Evolutionary conservation across 1,140 invertebrate genomes (phyloP).

Genomic region (Metopolophium dirhodum): DNA sequence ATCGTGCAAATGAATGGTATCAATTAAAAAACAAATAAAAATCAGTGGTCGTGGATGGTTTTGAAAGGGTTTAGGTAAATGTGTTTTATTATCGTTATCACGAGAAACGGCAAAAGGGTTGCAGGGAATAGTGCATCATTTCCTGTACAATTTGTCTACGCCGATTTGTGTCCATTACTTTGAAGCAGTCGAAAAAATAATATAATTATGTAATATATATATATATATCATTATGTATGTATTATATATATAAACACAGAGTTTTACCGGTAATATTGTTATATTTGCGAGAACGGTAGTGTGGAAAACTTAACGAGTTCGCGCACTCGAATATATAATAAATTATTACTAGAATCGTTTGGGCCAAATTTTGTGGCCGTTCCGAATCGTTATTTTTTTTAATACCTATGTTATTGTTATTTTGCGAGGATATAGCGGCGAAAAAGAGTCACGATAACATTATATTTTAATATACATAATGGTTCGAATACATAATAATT

Average conservation of each 20-base stretch:
- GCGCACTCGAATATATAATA: neutral
- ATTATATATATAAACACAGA: neutral
- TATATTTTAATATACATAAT: neutral
- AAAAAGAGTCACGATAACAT: neutral
- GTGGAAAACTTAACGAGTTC: neutral
- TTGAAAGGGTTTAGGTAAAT: neutral
- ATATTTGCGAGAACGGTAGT: neutral
- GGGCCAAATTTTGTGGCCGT: neutral
- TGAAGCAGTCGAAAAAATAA: neutral
- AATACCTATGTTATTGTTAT: neutral
- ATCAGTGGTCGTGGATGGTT: neutral
- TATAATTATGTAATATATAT: too few relatives aligned
- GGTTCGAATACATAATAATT: conserved; percentile 7
- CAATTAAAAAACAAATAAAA: neutral
- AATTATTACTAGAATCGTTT: neutral
- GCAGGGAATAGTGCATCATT: neutral
- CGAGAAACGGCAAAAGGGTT: neutral
- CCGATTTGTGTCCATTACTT: neutral
- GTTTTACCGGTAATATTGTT: neutral
- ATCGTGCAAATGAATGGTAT: neutral
- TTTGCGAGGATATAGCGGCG: neutral
- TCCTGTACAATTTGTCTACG: neutral
- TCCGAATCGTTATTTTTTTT: neutral
- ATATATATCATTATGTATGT: neutral
- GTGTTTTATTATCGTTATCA: neutral